These are phyloP conservation scores for Jacana jacana DNA, from an alignment of 2,113 vertebrate species.

Conservation along the genomic window DNA sequence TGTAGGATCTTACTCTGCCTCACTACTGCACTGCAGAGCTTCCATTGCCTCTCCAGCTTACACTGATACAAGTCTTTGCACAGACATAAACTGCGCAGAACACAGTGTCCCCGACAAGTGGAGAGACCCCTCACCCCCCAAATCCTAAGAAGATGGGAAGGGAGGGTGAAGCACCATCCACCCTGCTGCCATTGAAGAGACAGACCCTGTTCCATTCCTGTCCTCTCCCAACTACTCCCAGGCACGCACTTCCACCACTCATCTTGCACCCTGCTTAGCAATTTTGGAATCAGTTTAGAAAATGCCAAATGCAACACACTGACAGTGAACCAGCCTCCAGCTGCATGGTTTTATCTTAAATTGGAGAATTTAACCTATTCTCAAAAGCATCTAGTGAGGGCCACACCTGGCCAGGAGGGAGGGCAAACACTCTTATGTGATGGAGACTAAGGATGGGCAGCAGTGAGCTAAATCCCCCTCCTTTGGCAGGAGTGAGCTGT, in stretches of 20 bases:
- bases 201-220: not conserved
- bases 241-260: not conserved
- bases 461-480: not conserved
- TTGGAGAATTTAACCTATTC: not conserved
- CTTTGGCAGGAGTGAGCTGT: not conserved
- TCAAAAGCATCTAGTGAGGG: not conserved
- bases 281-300: not conserved
- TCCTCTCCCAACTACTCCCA: not conserved
- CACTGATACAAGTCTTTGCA: not conserved
- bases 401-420: not conserved
- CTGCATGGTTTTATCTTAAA: not conserved
- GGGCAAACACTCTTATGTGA: fast-evolving
- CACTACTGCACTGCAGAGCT: not conserved
- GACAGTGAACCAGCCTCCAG: not conserved
- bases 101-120: fast-evolving
- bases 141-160: not conserved
- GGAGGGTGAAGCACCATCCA: not conserved
- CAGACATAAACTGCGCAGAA: no score
- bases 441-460: not conserved
- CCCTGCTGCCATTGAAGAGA: not conserved
- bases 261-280: not conserved
- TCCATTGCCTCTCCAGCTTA: not conserved
- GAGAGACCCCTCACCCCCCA: not conserved
- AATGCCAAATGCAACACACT: not conserved
- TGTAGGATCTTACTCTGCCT: not conserved